phyloP scores from a whole-genome alignment of 2,797 vertebrate genomes.

The Tadarida brasiliensis region DNA sequence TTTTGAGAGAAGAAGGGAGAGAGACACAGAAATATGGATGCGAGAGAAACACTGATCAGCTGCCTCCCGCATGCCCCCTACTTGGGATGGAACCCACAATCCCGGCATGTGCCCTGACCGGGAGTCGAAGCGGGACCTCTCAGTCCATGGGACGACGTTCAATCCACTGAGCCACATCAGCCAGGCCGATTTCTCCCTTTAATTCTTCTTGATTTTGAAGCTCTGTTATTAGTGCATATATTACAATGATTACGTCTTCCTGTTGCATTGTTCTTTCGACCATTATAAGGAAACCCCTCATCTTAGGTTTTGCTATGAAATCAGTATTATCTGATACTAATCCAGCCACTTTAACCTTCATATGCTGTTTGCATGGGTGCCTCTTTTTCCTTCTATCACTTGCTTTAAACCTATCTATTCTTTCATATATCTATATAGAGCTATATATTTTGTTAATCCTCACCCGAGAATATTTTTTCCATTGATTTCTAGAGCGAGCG shows the following conservation, averaged over 20 bases:
- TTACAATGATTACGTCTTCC: background rate
- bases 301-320: background rate
- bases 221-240: background rate
- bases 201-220: slow-evolving; percentile 4
- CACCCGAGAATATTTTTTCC: too few species aligned
- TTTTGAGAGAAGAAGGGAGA: too few species aligned
- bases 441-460: too few species aligned
- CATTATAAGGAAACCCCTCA: background rate
- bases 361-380: background rate
- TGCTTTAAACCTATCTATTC: background rate
- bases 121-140: too few species aligned
- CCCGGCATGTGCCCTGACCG: too few species aligned
- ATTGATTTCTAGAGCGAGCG: too few species aligned
- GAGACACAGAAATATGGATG: too few species aligned
- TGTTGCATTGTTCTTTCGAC: background rate
- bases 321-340: background rate
- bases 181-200: background rate
- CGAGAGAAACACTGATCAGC: too few species aligned
- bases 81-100: too few species aligned
- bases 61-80: too few species aligned
- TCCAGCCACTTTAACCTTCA: background rate
- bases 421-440: background rate
- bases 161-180: too few species aligned
- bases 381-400: background rate
- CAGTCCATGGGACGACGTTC: too few species aligned